Base-by-base conservation (phyloP, 2,113 vertebrate genomes). In the Microtus oregoni region DNA sequence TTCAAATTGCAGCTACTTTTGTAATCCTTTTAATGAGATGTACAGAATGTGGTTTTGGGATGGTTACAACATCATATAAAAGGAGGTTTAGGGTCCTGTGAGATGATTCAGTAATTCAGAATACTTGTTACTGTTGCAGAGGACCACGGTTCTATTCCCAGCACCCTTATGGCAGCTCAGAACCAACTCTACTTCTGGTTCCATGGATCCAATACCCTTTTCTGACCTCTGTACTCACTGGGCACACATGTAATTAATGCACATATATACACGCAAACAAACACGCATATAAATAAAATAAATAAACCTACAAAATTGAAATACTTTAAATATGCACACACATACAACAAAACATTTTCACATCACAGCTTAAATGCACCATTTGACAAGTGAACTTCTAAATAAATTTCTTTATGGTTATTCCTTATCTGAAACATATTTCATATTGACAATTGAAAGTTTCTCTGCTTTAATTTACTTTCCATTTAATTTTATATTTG, bases 371-470 rank as follows among this genome's bases (percentile, higher is more conserved):
- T 86, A 92, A 70, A 81, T 55, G 0, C n/a, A 76, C 81, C 41
- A 38, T 50, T 58, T 58, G 55, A 20, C 19, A 77, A 55, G 44
- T 89, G 67, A 94, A 32, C 22, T 89, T 77, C 58, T 94, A 86
- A 73, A 92, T 78, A 95, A 58, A 79, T 68, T 47, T 90, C 44
- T 70, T 92, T 47, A 55, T 85, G 38, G n/a, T 89, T 86, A 92
- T 41, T 65, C 41, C 72, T 89, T 19, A 86, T 41, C 47, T 20
- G 10, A n/a, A 28, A 10, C 50, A 11, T 55, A 65, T 2, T 75
- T 68, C 20, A 70, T 41, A 52, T 15, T 77, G 38, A 81, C 20
- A 87, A 78, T 35, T 75, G 12, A 24, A 77, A 73, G 58, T 86
- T 86, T 76, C 67, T 44, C 22, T 89, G 17, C 55, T 58, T 19